These are phyloP conservation scores for honey bee (Apis mellifera) DNA, from an alignment of 1,140 invertebrate species.

Conservation along the genomic window Amel_HAv3.1 CM009943.2:4051501-4052000, in stretches of 20 bases:
- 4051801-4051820: constrained; percentile 9
- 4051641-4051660: constrained; percentile 79
- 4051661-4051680: constrained; percentile 73
- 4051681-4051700: constrained; percentile 44
- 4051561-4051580: constrained; percentile 44
- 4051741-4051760: constrained; percentile 11
- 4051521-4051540: constrained; percentile 48
- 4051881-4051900: too few relatives aligned
- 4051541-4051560: constrained; percentile 52
- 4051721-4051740: constrained; percentile 60
- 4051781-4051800: constrained; percentile 23
- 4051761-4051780: constrained; percentile 22
- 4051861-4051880: constrained; percentile 19
- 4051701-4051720: constrained; percentile 46
- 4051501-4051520: constrained; percentile 30
- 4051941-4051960: not conserved
- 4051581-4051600: constrained; percentile 68
- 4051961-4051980: not conserved
- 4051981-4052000: constrained; percentile 63
- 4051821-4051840: not conserved
- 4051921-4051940: not conserved
- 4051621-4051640: constrained; percentile 77
- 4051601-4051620: constrained; percentile 80
- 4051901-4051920: too few relatives aligned
- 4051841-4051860: constrained; percentile 56